Base-by-base conservation (phyloP, 1,140 invertebrate genomes). In the Drosophila parvula region DNA sequence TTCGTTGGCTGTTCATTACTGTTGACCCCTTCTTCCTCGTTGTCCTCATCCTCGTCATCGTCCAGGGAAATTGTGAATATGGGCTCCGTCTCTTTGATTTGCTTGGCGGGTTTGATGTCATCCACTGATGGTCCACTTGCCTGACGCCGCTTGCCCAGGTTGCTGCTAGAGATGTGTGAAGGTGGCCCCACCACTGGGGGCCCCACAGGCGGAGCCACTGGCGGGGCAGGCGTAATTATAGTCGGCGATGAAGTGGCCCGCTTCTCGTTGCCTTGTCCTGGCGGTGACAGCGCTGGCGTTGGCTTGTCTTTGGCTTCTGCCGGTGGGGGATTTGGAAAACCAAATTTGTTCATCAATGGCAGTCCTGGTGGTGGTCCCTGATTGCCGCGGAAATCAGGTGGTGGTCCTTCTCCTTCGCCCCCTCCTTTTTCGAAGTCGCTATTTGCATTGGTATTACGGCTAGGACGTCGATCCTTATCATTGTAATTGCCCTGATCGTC, bases 11-110 rank as follows among this genome's bases (percentile, higher is more conserved):
- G 6, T 11, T 47, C n/a, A 7, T 53, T 38, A 5, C 53, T 14
- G 36, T 36, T 44, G 4, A 14, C 10, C 10, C 0, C 18, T 0
- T 38, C 57, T 2, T 36, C 57, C 4, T 56, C 62, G 3, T 51
- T 57, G n/a, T 86, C 75, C 1, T 83, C 73, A 27, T 90, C 85
- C 7, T 83, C 80, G 34, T 90, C 81, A 28, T 91, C 84, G 63
- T 86, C 88, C 18, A 91, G 38, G 8, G 73, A 82, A 41, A 84
- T 88, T 8, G 77, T 73, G 4, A 80, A 60, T 22, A 78, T 64
- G 2, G 65, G 55, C 18, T 88, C 64, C 53, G 79, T 60, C 57
- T 30, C 47, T 6, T 79, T 80, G n/a, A 43, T 36, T 27, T 71
- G 77, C 36, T 88, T 89, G 0, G 74, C 44, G 34, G 82, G 48